Evolutionary conservation across 1,140 invertebrate genomes (phyloP).

Genomic region (Gryon sp.): DNA sequence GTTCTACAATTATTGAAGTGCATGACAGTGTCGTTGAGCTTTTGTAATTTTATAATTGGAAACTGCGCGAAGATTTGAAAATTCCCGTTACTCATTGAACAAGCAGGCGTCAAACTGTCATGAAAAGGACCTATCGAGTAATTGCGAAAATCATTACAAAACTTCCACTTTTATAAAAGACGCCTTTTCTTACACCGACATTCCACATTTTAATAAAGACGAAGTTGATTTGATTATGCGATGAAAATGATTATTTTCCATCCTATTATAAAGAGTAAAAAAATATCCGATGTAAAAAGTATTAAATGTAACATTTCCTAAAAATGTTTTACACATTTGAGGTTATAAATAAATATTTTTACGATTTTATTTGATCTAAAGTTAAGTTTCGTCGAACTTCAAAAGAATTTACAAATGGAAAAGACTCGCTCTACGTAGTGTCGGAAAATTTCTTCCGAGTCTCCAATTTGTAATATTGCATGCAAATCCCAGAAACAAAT

Average conservation of each 20-base stretch:
- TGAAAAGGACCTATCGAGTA: constrained; percentile 35
- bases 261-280: too few species aligned
- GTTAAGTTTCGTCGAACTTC: too few species aligned
- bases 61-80: constrained; percentile 36
- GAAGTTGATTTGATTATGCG: constrained; percentile 2
- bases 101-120: constrained; percentile 33
- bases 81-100: constrained; percentile 31
- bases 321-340: too few species aligned
- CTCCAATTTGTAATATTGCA: constrained; percentile 16
- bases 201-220: constrained; percentile 4
- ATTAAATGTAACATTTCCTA: too few species aligned
- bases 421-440: constrained; percentile 1
- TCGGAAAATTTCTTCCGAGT: neutral
- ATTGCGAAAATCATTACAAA: constrained; percentile 40
- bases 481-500: constrained; percentile 29
- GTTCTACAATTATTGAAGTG: constrained; percentile 25
- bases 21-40: constrained; percentile 8
- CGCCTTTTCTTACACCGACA: neutral
- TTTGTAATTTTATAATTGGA: constrained; percentile 52
- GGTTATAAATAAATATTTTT: too few species aligned
- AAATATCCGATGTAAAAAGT: too few species aligned
- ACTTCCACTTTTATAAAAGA: constrained; percentile 14
- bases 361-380: too few species aligned
- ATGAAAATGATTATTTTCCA: constrained; percentile 1
- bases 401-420: too few species aligned